Percentiles rank a stretch among this genome's conserved stretches.
These are phyloP conservation scores for Lycia hirtaria DNA, from an alignment of 2,888 invertebrate genomes.

Conservation along the genomic window DNA sequence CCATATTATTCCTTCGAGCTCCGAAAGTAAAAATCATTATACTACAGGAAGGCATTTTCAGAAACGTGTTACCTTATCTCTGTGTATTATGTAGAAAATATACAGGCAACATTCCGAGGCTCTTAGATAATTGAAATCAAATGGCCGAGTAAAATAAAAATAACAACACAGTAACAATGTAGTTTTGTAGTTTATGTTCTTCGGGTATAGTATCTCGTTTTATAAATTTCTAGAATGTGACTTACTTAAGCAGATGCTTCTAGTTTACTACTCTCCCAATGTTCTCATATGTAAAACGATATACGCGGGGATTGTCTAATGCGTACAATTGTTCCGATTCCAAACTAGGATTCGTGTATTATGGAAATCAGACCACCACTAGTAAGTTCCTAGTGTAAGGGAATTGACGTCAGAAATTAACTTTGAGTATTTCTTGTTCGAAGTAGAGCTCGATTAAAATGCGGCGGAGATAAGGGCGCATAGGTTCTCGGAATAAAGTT, in stretches of 20 bases:
- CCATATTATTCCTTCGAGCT: too few species aligned
- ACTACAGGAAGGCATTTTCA: background rate
- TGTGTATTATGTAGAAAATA: background rate
- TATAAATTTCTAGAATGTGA: conserved; percentile 28
- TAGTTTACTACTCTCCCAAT: conserved; percentile 19
- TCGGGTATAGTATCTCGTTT: conserved; percentile 15
- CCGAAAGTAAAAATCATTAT: too few species aligned
- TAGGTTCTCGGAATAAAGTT: background rate
- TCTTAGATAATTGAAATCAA: conserved; percentile 28
- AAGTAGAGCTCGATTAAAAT: conserved; percentile 10
- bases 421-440: conserved; percentile 27
- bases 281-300: conserved; percentile 28
- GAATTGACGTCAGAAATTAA: conserved; percentile 34
- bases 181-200: conserved; percentile 25
- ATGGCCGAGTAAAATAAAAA: conserved; percentile 29
- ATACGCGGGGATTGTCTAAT: conserved; percentile 22
- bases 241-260: conserved; percentile 25
- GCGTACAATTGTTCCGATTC: conserved; percentile 28
- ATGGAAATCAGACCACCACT: conserved; percentile 36
- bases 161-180: conserved; percentile 30
- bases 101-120: background rate
- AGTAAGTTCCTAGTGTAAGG: conserved; percentile 22
- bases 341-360: conserved; percentile 34
- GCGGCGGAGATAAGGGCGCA: conserved; percentile 8
- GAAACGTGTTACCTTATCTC: background rate